These are phyloP conservation scores for Epinephelus awoara DNA, from an alignment of 2,797 vertebrate species.

Conservation along the genomic window DNA sequence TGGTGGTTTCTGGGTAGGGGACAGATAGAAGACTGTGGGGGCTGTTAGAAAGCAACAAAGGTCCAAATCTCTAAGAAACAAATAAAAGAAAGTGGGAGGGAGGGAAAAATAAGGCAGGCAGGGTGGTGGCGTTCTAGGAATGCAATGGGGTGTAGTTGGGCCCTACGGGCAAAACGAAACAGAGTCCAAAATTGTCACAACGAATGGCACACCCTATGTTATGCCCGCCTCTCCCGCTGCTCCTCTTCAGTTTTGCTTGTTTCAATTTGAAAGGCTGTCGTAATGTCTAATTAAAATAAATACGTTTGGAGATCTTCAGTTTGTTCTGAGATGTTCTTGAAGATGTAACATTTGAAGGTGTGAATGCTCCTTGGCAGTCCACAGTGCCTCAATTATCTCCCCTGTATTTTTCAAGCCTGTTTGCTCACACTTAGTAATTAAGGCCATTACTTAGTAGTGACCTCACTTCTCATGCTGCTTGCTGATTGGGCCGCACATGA, in stretches of 20 bases:
- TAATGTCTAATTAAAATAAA: conserved; percentile 35
- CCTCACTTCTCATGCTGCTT: conserved; percentile 22
- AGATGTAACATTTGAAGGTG: conserved; percentile 23
- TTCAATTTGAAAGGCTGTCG: conserved; percentile 28
- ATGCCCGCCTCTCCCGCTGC: conserved; percentile 28
- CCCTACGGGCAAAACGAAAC: conserved; percentile 68
- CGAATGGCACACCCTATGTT: conserved; percentile 47
- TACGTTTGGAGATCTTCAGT: conserved; percentile 3
- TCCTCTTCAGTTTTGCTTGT: conserved; percentile 15
- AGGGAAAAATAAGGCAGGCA: conserved; percentile 35
- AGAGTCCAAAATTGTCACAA: conserved; percentile 56
- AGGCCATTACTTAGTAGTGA: conserved; percentile 24
- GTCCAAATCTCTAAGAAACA: conserved; percentile 55
- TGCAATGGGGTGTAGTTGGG: conserved; percentile 64
- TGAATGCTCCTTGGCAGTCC: conserved; percentile 29
- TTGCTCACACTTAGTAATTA: conserved; percentile 54
- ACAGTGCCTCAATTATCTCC: conserved; percentile 21
- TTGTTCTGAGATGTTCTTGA: conserved; percentile 20
- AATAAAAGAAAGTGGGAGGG: conserved; percentile 56
- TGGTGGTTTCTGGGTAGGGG: conserved; percentile 62
- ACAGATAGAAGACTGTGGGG: conserved; percentile 33
- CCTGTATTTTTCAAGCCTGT: conserved; percentile 40
- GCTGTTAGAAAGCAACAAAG: conserved; percentile 38
- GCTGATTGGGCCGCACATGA: conserved; percentile 39
- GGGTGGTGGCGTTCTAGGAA: conserved; percentile 68